Evolutionary conservation across 1,140 invertebrate species (phyloP).

Genomic region (Drosophila repletoides): DNA sequence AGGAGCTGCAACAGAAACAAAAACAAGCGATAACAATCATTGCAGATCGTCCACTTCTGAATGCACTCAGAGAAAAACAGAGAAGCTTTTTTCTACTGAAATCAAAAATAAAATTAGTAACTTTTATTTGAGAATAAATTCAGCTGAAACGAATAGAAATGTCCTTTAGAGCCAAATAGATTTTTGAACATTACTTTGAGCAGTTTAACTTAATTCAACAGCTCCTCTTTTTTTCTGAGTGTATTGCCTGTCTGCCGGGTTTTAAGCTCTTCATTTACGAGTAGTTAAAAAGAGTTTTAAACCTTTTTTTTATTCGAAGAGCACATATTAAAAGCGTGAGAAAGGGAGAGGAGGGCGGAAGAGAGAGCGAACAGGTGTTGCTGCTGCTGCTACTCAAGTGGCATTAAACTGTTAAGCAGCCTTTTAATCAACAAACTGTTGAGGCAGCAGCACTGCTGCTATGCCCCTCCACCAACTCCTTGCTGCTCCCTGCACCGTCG

Average conservation of each 20-base stretch:
- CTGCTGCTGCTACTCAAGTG: slow-evolving; percentile 1
- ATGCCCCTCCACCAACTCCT: not conserved
- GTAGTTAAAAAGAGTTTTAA: slow-evolving; percentile 37
- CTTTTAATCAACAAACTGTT: slow-evolving; percentile 80
- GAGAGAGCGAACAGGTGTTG: no score
- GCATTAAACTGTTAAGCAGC: slow-evolving; percentile 52
- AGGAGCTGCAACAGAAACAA: slow-evolving; percentile 7
- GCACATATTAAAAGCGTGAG: no score
- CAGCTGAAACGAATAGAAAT: no score
- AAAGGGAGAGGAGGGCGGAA: no score
- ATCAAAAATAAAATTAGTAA: no score
- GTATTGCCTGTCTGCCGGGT: slow-evolving; percentile 10
- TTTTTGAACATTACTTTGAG: no score
- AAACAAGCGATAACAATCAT: slow-evolving; percentile 19
- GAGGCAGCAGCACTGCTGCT: slow-evolving; percentile 42
- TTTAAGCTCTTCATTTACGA: slow-evolving; percentile 44
- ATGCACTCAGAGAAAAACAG: no score
- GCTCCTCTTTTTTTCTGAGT: no score
- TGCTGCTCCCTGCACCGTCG: not conserved
- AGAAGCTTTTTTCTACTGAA: no score
- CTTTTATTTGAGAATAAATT: no score
- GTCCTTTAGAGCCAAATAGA: no score
- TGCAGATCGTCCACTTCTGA: slow-evolving; percentile 11
- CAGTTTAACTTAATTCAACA: no score
- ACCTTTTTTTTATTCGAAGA: slow-evolving; percentile 22